These are phyloP conservation scores for Phyllopteryx taeniolatus DNA, from an alignment of 2,113 vertebrate genomes.

Conservation along the genomic window DNA sequence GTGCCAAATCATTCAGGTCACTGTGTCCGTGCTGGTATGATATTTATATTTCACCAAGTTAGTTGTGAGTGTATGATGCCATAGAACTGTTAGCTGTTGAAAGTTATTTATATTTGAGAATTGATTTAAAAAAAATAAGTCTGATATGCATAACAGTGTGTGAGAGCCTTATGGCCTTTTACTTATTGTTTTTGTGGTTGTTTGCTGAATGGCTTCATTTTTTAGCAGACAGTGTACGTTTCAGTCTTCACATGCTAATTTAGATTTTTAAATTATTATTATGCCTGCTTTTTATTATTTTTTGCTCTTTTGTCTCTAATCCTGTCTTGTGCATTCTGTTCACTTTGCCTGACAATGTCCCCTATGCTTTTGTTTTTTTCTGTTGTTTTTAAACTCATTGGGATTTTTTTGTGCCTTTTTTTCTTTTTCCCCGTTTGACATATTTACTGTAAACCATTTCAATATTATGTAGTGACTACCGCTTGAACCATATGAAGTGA, in stretches of 20 bases:
- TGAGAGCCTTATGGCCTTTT: conserved; percentile 52
- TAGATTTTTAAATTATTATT: conserved; percentile 35
- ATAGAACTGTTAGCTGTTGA: conserved; percentile 48
- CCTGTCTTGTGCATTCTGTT: conserved; percentile 27
- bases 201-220: conserved; percentile 46
- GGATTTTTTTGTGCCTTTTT: not conserved
- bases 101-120: conserved; percentile 55
- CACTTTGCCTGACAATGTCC: conserved; percentile 16
- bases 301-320: conserved; percentile 7
- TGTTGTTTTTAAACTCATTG: conserved; percentile 25
- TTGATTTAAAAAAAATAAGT: conserved; percentile 28
- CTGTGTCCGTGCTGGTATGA: conserved; percentile 57
- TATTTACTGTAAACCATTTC: conserved; percentile 28
- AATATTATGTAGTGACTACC: conserved; percentile 28
- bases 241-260: conserved; percentile 16
- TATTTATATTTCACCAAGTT: conserved; percentile 53
- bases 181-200: conserved; percentile 35
- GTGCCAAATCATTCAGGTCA: conserved; percentile 71
- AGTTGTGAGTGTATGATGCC: conserved; percentile 53
- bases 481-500: conserved; percentile 31
- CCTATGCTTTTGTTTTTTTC: conserved; percentile 24
- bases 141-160: conserved; percentile 46
- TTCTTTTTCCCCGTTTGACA: conserved; percentile 6
- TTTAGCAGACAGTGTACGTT: conserved; percentile 21
- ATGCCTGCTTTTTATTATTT: not conserved